These are phyloP conservation scores for Cheiracanthium punctorium DNA, from an alignment of 2,888 invertebrate species.

Conservation along the genomic window DNA sequence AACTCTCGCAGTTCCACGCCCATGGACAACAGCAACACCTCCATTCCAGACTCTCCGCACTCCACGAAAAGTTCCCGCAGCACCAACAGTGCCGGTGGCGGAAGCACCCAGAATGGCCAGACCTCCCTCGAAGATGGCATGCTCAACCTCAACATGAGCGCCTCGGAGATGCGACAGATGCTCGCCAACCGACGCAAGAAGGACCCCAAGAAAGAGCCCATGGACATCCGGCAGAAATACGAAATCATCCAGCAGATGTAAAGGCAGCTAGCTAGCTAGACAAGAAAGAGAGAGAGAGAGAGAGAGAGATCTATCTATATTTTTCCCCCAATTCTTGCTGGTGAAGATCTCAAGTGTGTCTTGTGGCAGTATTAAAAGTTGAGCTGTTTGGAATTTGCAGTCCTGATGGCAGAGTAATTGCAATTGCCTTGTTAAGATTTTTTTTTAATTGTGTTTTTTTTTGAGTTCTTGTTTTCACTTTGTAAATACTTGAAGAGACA, in stretches of 20 bases:
- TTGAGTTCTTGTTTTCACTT: too few relatives aligned
- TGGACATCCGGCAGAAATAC: conserved; percentile 94
- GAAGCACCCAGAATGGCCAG: conserved; percentile 26
- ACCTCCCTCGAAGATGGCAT: conserved; percentile 29
- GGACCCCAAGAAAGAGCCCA: conserved; percentile 91
- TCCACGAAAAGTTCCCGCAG: conserved; percentile 61
- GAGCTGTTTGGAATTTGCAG: too few relatives aligned
- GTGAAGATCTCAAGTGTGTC: too few relatives aligned
- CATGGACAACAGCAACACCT: conserved; percentile 70
- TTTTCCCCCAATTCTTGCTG: too few relatives aligned
- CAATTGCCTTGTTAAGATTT: too few relatives aligned
- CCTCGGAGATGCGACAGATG: conserved; percentile 91
- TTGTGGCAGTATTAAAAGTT: too few relatives aligned
- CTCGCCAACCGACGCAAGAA: conserved; percentile 90
- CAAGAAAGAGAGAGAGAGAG: background rate
- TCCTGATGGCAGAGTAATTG: too few relatives aligned
- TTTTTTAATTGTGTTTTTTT: too few relatives aligned
- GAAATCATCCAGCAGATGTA: conserved; percentile 95
- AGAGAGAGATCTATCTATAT: too few relatives aligned
- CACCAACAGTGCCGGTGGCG: conserved; percentile 51
- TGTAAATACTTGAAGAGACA: too few relatives aligned
- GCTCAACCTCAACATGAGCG: conserved; percentile 85
- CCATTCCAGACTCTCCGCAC: conserved; percentile 72
- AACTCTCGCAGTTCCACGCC: conserved; percentile 69
- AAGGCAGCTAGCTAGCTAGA: conserved; percentile 37